Percentiles rank a stretch among this genome's conserved stretches.
phyloP scores from a whole-genome alignment of 2,888 invertebrate species.

The Sycophila texana region DNA sequence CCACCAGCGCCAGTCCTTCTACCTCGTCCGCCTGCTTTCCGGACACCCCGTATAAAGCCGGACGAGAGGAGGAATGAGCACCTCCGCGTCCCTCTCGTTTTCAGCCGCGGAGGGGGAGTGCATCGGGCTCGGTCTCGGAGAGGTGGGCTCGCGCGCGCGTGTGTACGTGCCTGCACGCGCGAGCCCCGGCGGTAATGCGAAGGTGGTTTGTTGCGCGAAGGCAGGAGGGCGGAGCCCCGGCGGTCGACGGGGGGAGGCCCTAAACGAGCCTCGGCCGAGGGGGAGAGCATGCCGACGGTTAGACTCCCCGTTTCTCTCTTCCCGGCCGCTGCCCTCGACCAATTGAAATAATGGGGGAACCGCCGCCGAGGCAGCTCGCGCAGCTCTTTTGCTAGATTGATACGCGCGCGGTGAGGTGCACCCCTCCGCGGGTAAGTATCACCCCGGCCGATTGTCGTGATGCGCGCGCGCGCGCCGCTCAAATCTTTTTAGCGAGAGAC shows the following conservation, averaged over 20 bases:
- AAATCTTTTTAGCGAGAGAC: no score
- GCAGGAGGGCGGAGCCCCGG: conserved; percentile 48
- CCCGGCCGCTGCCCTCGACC: conserved; percentile 33
- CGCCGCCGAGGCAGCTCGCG: conserved; percentile 26
- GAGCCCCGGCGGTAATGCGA: neutral
- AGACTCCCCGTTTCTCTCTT: neutral
- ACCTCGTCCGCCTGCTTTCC: no score
- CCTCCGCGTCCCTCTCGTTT: no score
- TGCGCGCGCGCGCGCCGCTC: neutral
- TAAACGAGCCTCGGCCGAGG: conserved; percentile 47
- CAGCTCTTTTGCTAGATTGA: conserved; percentile 43
- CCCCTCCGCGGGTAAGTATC: neutral
- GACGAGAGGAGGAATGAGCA: neutral
- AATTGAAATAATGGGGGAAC: conserved; percentile 54
- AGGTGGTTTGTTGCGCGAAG: conserved; percentile 26
- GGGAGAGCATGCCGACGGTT: conserved; percentile 5
- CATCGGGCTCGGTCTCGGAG: neutral
- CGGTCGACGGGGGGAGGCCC: conserved; percentile 39
- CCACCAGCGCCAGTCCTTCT: no score
- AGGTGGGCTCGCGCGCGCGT: neutral
- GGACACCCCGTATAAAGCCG: neutral
- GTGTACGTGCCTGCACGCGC: neutral
- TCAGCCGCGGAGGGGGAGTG: neutral
- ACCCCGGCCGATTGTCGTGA: conserved; percentile 14
- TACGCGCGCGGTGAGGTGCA: conserved; percentile 28